Evolutionary conservation across 2,888 invertebrate species (phyloP), one percentile per base, ranked within the genome.

Genomic region (Bruchidius siliquastri): DNA sequence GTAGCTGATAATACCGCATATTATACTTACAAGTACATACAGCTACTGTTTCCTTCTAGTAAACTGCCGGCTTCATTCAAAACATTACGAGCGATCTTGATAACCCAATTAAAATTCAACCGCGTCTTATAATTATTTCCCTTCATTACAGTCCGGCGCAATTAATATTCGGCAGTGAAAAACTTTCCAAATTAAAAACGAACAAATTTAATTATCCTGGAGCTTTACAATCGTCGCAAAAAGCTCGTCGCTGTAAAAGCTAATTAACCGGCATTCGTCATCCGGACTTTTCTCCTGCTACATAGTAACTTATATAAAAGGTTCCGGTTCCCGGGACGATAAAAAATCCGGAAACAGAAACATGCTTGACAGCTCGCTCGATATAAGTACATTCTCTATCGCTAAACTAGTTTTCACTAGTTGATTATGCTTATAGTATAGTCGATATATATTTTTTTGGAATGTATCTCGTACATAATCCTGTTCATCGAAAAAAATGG

Each of bases 271-370:
- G 73, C 83, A 83, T 83, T 81, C 81, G 82, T 84, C 84, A 84
- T 81, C 77, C 77, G 78, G 82, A 79, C 69, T 71, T 77, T 77
- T 76, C 21, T 21, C 68, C 20, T 21, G 68, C 78, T 80, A 81
- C 79, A 78, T 79, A 77, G 81, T 83, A 82, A 84, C 83, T 83
- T 83, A 84, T 83, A 84, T 83, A 83, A 83, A 84, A 81, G 81
- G 81, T 82, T 81, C 81, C 81, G 78, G 79, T 81, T 82, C 81
- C 81, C 79, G 77, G 78, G 80, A 75, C 70, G 74, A 75, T 80
- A 83, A 81, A 83, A 81, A 81, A 79, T 82, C 80, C 81, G 81
- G 49, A 3, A 49, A 13, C 1, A 18, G 30, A 18, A 1, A 49
- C 49, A 49, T 8, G 8, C 6, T 49, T 49, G 49, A 3, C 49